A percentile compares a stretch with the other conserved stretches of the same genome.
Conservation (phyloP, 1,140 invertebrate species). For the Drosophila nigromelanica region DNA sequence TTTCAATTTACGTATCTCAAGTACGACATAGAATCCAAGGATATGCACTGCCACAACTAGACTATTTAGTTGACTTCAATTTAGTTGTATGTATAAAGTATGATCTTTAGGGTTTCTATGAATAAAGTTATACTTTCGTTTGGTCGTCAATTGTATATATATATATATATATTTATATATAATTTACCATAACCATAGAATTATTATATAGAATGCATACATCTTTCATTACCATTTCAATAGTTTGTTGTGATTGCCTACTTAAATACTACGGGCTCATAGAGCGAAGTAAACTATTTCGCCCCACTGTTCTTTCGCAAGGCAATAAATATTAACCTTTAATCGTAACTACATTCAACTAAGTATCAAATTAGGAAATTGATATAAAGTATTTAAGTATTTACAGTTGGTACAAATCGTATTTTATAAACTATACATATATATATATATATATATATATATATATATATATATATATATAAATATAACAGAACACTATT, state of each 20-base stretch:
- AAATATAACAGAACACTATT: constrained; percentile 46
- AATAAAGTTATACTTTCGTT: constrained; percentile 78
- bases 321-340: constrained; percentile 30
- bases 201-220: constrained; percentile 29
- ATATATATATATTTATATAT: constrained; percentile 50
- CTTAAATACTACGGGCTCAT: constrained; percentile 40
- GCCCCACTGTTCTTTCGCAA: constrained; percentile 2
- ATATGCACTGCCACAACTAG: constrained; percentile 13
- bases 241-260: constrained; percentile 30
- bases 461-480: too few relatives aligned
- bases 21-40: constrained; percentile 7
- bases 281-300: background rate
- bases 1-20: constrained; percentile 7
- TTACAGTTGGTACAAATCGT: constrained; percentile 23
- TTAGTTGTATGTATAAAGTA: constrained; percentile 21
- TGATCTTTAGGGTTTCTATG: constrained; percentile 55
- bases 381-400: background rate
- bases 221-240: constrained; percentile 13
- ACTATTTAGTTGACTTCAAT: constrained; percentile 22
- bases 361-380: constrained; percentile 13
- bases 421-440: constrained; percentile 15
- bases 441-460: constrained; percentile 7
- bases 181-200: constrained; percentile 60
- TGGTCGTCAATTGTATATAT: constrained; percentile 73
- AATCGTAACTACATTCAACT: constrained; percentile 3